phyloP scores from a whole-genome alignment of 2,888 invertebrate genomes.

The Drosophila phalerata region DNA sequence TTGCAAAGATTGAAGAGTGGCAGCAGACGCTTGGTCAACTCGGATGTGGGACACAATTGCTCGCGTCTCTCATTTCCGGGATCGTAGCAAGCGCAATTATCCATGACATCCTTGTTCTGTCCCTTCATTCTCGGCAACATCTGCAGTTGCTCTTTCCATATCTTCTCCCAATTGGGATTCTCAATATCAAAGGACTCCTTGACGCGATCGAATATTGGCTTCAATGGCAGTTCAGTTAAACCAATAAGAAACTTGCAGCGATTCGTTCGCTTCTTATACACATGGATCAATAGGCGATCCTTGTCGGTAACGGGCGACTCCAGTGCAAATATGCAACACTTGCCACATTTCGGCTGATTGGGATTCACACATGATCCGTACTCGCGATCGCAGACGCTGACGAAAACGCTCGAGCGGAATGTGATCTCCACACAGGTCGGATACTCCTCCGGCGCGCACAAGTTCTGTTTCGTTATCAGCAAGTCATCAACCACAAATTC shows the following conservation, averaged over 20 bases:
- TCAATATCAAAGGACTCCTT: constrained; percentile 76
- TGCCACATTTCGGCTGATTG: constrained; percentile 77
- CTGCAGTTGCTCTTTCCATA: constrained; percentile 49
- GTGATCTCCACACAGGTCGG: constrained; percentile 84
- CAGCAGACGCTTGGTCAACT: constrained; percentile 81
- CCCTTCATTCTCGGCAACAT: constrained; percentile 67
- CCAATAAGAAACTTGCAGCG: constrained; percentile 84
- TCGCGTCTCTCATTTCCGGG: constrained; percentile 66
- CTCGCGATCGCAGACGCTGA: constrained; percentile 83
- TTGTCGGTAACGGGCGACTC: constrained; percentile 79
- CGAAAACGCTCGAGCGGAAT: constrained; percentile 83
- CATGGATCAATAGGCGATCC: constrained; percentile 80
- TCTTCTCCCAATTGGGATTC: constrained; percentile 78
- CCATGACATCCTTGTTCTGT: constrained; percentile 47
- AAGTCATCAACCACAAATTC: constrained; percentile 85
- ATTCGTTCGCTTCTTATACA: constrained; percentile 84
- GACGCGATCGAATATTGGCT: constrained; percentile 82
- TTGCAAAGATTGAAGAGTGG: constrained; percentile 82
- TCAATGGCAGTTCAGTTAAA: constrained; percentile 78
- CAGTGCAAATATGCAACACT: constrained; percentile 83
- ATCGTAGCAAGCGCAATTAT: constrained; percentile 77
- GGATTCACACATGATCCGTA: constrained; percentile 79
- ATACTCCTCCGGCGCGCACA: constrained; percentile 85
- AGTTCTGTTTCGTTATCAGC: constrained; percentile 82
- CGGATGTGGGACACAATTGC: constrained; percentile 81